Percentiles rank a stretch among this genome's conserved stretches.
These are phyloP conservation scores for Argynnis bischoffii DNA, from an alignment of 2,888 invertebrate species.

Conservation along the genomic window DNA sequence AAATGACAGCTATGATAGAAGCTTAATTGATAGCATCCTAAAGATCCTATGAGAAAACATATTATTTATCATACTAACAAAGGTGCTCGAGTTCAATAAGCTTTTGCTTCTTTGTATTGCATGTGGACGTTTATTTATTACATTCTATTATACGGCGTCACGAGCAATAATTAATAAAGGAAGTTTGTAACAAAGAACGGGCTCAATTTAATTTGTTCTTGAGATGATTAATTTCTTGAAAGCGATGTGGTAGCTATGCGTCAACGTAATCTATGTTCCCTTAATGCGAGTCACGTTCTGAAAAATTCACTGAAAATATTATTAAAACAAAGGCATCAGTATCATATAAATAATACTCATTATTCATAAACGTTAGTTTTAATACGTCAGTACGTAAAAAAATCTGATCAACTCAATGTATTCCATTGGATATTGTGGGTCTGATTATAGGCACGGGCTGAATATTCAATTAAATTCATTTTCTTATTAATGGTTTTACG, in stretches of 20 bases:
- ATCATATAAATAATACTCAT: too few species aligned
- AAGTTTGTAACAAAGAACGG: conserved; percentile 26
- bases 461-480: too few species aligned
- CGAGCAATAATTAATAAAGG: conserved; percentile 28
- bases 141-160: conserved; percentile 14
- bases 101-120: conserved; percentile 14
- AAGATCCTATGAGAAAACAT: too few species aligned
- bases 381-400: too few species aligned
- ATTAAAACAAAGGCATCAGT: not conserved
- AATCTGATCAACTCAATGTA: too few species aligned
- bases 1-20: too few species aligned
- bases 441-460: too few species aligned
- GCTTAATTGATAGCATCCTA: too few species aligned
- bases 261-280: conserved; percentile 27
- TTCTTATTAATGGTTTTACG: too few species aligned
- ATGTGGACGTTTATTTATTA: conserved; percentile 15
- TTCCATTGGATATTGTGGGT: too few species aligned
- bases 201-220: conserved; percentile 30
- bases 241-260: conserved; percentile 26
- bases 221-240: conserved; percentile 30
- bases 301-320: conserved; percentile 5
- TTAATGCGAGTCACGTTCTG: conserved; percentile 14
- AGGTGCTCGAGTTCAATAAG: conserved; percentile 3
- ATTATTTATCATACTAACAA: not conserved
- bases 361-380: too few species aligned